Conservation (phyloP, 37 sponge, comb jelly and placozoan genomes). For the Beroe forskalii region DNA sequence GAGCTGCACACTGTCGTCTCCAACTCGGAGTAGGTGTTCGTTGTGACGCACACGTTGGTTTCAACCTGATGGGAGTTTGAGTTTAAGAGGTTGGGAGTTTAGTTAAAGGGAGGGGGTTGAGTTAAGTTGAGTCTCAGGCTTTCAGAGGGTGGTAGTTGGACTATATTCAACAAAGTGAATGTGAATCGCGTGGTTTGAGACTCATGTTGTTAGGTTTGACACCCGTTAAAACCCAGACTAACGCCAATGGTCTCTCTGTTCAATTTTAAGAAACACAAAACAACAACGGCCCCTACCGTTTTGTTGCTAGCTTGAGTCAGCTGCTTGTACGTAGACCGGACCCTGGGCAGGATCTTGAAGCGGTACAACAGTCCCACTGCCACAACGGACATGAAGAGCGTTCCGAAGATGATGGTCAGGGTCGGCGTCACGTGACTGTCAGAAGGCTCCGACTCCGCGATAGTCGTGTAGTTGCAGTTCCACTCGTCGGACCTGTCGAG, state of each 20-base stretch:
- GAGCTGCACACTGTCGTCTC: constrained; percentile 63
- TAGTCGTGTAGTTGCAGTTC: constrained; percentile 32
- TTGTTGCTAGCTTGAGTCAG: constrained; percentile 57
- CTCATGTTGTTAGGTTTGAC: no score
- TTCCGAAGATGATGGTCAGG: constrained; percentile 7
- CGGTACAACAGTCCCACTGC: neutral
- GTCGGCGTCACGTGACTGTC: constrained; percentile 7
- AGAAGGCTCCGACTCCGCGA: neutral
- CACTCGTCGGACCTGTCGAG: constrained; percentile 39
- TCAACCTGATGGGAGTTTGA: constrained; percentile 34
- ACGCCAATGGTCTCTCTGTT: neutral
- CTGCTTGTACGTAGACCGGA: constrained; percentile 53
- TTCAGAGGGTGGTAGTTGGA: no score
- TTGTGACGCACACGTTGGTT: constrained; percentile 48
- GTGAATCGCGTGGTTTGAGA: neutral
- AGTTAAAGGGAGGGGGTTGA: neutral
- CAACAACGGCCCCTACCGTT: neutral
- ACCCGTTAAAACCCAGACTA: no score
- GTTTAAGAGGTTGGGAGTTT: neutral
- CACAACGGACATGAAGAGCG: constrained; percentile 23
- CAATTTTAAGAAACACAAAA: neutral
- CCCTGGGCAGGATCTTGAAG: constrained; percentile 12
- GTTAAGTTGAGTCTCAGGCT: neutral
- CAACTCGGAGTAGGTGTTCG: constrained; percentile 59
- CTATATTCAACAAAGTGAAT: no score